These are phyloP conservation scores for Gymnothorax reevesii DNA, from an alignment of 2,797 vertebrate species.

Conservation along the genomic window DNA sequence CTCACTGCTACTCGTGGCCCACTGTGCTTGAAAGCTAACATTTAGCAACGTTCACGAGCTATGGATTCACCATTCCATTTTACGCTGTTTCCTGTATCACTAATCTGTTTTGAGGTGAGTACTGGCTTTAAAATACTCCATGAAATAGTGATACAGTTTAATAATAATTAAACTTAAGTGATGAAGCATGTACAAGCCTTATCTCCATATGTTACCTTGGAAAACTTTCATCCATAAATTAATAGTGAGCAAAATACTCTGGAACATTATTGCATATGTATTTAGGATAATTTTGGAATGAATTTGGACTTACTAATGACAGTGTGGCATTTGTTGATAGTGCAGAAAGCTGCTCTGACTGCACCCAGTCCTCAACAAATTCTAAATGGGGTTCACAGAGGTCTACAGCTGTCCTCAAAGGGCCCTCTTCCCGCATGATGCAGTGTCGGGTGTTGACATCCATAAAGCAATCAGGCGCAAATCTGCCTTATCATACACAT, in stretches of 20 bases:
- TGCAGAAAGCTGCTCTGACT: too few species aligned
- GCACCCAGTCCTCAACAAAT: not conserved
- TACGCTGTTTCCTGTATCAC: not conserved
- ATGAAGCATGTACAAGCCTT: not conserved
- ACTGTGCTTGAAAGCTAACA: too few species aligned
- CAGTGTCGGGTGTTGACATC: conserved; percentile 4
- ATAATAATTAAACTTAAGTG: not conserved
- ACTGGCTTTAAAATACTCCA: not conserved
- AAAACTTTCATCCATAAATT: not conserved
- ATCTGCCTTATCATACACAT: conserved; percentile 19
- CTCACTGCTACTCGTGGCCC: too few species aligned
- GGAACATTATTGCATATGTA: too few species aligned
- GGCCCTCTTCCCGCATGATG: not conserved
- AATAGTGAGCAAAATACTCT: not conserved
- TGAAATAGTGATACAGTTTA: not conserved
- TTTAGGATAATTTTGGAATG: too few species aligned
- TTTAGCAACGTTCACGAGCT: too few species aligned
- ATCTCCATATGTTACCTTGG: not conserved
- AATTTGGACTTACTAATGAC: too few species aligned
- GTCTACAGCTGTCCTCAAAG: not conserved
- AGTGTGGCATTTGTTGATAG: not conserved
- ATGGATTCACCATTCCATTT: too few species aligned
- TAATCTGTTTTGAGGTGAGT: not conserved
- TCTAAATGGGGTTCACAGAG: not conserved
- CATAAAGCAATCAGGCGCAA: not conserved